Conservation (phyloP, 2,797 vertebrate species). For the Cetoscarus ocellatus region DNA sequence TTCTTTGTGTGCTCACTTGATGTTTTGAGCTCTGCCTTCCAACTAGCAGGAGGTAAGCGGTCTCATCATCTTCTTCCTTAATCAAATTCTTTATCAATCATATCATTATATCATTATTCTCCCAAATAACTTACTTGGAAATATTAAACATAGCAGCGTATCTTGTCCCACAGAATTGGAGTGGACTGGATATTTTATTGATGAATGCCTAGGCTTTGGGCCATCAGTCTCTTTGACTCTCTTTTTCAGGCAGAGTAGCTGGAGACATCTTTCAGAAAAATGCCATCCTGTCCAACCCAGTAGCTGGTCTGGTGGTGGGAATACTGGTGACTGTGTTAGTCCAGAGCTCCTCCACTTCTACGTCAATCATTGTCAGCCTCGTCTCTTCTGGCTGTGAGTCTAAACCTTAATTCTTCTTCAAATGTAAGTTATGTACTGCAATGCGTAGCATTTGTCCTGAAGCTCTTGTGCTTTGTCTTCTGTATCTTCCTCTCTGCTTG, state of each 20-base stretch:
- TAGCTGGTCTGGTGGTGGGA: slow-evolving; percentile 88
- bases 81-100: background rate
- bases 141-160: too few species aligned
- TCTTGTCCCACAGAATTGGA: too few species aligned
- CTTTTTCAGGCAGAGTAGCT: slow-evolving; percentile 84
- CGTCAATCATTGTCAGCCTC: slow-evolving; percentile 90
- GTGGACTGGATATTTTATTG: background rate
- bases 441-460: too few species aligned
- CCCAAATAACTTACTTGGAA: too few species aligned
- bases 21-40: slow-evolving; percentile 89
- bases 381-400: slow-evolving; percentile 87
- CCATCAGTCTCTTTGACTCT: background rate
- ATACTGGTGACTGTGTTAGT: slow-evolving; percentile 89
- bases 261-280: slow-evolving; percentile 90
- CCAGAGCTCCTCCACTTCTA: slow-evolving; percentile 91
- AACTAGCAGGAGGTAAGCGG: slow-evolving; percentile 87
- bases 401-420: background rate
- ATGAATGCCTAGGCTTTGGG: background rate
- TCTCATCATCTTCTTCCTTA: background rate
- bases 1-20: slow-evolving; percentile 90
- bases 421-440: too few species aligned
- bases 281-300: slow-evolving; percentile 87
- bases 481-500: too few species aligned
- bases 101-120: too few species aligned
- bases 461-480: too few species aligned